A percentile compares a stretch with the other conserved stretches of the same genome.
Evolutionary conservation across 92 coral and sea anemone genomes (phyloP).

Genomic region (Palythoa heliodiscus): DNA sequence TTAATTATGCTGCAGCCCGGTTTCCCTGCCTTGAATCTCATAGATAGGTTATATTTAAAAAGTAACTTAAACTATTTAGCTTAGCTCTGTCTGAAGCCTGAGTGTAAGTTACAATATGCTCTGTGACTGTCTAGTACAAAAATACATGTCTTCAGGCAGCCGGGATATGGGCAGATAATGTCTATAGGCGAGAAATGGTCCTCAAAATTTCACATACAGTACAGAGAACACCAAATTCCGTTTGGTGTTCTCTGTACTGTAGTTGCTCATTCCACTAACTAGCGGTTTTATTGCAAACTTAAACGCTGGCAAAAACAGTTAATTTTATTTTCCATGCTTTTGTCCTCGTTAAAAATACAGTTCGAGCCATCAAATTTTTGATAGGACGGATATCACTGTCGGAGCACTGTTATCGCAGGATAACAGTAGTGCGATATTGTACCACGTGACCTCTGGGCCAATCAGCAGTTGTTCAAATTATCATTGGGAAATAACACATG

Average conservation of each 20-base stretch:
- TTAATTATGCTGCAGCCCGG: not conserved
- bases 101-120: not conserved
- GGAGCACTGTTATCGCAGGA: constrained; percentile 9
- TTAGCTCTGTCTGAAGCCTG: not conserved
- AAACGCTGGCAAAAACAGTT: constrained; percentile 10
- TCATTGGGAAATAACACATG: constrained; percentile 5
- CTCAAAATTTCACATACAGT: constrained; percentile 9
- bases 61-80: not conserved
- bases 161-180: not conserved
- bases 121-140: not conserved
- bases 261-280: constrained; percentile 13
- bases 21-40: not conserved
- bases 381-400: constrained; percentile 7
- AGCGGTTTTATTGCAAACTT: constrained; percentile 12
- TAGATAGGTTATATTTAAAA: not conserved
- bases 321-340: constrained; percentile 10
- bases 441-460: constrained; percentile 14
- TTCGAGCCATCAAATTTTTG: constrained; percentile 4
- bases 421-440: constrained; percentile 6
- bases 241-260: constrained; percentile 10
- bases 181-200: not conserved
- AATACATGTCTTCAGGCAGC: not conserved
- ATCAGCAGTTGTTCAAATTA: not conserved
- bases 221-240: constrained; percentile 11
- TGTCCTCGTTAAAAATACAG: constrained; percentile 6